Conservation (phyloP, 2,888 invertebrate genomes). For the Siphlonurus alternatus region DNA sequence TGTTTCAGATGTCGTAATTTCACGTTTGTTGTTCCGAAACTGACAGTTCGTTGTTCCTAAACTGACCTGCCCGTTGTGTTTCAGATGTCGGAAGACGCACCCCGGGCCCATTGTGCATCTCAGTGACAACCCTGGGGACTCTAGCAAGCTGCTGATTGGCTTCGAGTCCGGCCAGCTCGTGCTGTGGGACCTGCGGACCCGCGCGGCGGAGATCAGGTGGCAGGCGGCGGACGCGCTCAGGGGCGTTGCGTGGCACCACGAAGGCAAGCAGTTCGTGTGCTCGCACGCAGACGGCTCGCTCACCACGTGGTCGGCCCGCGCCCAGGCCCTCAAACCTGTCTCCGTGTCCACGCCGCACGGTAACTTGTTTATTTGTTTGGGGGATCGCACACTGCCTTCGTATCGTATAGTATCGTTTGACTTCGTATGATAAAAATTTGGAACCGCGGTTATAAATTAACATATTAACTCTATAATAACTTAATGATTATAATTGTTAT, state of each 20-base stretch:
- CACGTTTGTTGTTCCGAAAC: too few relatives aligned
- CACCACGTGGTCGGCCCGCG: conserved; percentile 75
- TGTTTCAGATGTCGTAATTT: too few relatives aligned
- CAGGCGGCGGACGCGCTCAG: conserved; percentile 58
- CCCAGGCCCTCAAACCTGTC: conserved; percentile 52
- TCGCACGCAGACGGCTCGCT: conserved; percentile 93
- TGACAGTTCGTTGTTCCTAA: too few relatives aligned
- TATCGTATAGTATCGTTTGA: too few relatives aligned
- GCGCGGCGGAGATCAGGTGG: conserved; percentile 72
- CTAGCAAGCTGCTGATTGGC: conserved; percentile 92
- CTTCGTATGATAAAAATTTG: too few relatives aligned
- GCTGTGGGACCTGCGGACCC: conserved; percentile 86
- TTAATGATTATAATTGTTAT: neutral
- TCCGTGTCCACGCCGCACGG: conserved; percentile 84
- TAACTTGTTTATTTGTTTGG: too few relatives aligned
- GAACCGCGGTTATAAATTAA: conserved; percentile 12
- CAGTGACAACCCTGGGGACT: conserved; percentile 91
- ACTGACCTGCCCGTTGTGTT: neutral
- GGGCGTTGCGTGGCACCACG: conserved; percentile 92
- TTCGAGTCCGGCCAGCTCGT: conserved; percentile 90
- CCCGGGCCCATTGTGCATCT: conserved; percentile 93
- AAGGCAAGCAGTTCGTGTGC: conserved; percentile 94
- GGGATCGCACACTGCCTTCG: too few relatives aligned
- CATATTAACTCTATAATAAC: neutral
- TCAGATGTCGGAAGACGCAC: conserved; percentile 83